Evolutionary conservation across 2,113 vertebrate species (phyloP), one percentile per base, ranked within the genome.

Genomic region (Lepus timidus): DNA sequence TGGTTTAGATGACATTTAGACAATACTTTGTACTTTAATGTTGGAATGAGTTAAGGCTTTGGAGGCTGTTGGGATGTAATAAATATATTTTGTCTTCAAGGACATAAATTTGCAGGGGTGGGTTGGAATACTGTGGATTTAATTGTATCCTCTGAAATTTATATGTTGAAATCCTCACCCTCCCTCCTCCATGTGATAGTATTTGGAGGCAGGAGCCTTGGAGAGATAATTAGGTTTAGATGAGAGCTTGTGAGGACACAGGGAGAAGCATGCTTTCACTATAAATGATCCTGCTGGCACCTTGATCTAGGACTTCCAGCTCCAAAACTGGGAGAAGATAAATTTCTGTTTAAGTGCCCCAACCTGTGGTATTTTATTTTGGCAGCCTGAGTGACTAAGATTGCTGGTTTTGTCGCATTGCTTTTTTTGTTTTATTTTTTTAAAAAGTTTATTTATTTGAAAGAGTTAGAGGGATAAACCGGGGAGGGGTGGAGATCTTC

Each of bases 11-110:
- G 33, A 67, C 70, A 52, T 65, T 88, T 92, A 89, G 36, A 65
- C 51, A 22, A 87, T 55, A 78, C 36, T 86, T 93, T 6, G 31
- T 62, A 62, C 52, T 67, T 82, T n/a, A n/a, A 44, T 81, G 27
- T 44, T 93, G 17, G 62, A 70, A 61, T 83, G 62, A 82, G 19
- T 82, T 78, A 83, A 78, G 52, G 78, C n/a, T 90, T 78, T 8
- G 6, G 29, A 11, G 51, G 31, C 6, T 39, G 2, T 65, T n/a
- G 51, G 82, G 16, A 44, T 95, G 31, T 61, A 86, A 61, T 83
- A 58, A 44, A 17, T 58, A 19, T 78, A 29, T 90, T 95, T 90
- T 65, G 25, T 61, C 22, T 93, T 36, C 44, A 74, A 83, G n/a
- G 33, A 31, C 14, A 71, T 58, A 27, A 84, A 67, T 80, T 67